phyloP scores from a whole-genome alignment of 2,113 vertebrate species.

The Dromiciops gliroides region DNA sequence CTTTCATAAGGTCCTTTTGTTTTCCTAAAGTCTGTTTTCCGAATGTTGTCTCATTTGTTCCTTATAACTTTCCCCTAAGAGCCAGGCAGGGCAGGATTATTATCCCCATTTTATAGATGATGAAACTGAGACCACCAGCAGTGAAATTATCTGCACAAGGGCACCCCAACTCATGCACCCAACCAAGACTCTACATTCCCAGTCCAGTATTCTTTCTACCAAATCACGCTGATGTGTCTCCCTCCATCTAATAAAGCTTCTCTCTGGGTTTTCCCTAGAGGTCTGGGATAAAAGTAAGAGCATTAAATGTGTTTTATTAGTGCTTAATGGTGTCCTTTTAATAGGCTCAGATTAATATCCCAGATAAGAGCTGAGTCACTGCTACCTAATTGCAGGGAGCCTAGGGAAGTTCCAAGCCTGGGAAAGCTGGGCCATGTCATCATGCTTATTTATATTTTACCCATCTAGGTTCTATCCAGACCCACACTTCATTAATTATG shows the following conservation, averaged over 20 bases:
- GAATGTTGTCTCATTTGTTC: neutral
- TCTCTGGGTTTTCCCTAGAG: neutral
- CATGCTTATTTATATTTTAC: neutral
- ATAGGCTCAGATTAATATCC: slow-evolving; percentile 5
- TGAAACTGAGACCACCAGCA: neutral
- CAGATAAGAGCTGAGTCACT: neutral
- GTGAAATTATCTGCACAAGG: neutral
- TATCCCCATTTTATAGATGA: neutral
- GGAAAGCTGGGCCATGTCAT: neutral
- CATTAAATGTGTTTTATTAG: neutral
- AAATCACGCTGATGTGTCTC: neutral
- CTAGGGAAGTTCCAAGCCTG: neutral
- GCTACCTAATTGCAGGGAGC: neutral
- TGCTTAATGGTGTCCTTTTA: neutral
- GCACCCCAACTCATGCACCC: neutral
- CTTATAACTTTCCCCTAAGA: neutral
- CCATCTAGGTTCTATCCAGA: neutral
- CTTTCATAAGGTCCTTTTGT: neutral
- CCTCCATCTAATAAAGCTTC: neutral
- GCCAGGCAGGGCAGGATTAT: neutral
- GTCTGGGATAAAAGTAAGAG: neutral
- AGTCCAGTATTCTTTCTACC: neutral
- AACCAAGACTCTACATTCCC: slow-evolving; percentile 1
- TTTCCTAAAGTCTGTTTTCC: neutral
- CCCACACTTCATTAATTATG: neutral